These are phyloP conservation scores for Montipora efflorescens DNA, from an alignment of 64 coral and sea anemone species.

Conservation along the genomic window DNA sequence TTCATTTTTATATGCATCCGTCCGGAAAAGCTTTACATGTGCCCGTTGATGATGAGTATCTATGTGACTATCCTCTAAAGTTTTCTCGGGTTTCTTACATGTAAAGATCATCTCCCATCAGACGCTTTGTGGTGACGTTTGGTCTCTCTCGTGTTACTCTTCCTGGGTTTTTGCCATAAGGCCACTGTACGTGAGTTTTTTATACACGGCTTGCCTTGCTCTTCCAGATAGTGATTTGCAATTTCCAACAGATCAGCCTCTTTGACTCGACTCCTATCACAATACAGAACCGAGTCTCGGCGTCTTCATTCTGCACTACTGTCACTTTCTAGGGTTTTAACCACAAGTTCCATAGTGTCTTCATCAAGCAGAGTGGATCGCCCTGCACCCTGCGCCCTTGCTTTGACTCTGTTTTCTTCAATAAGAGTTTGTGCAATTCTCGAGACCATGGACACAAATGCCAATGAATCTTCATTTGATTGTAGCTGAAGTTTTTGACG, in stretches of 20 bases:
- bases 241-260: slow-evolving; percentile 29
- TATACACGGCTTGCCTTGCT: slow-evolving; percentile 40
- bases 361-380: background rate
- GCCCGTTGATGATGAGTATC: too few relatives aligned
- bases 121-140: slow-evolving; percentile 6
- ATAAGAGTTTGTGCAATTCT: slow-evolving; percentile 26
- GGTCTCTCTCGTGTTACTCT: slow-evolving; percentile 47
- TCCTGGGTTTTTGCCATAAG: slow-evolving; percentile 57
- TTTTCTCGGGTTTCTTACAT: slow-evolving; percentile 48
- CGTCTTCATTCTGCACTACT: too few relatives aligned
- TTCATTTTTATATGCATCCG: too few relatives aligned
- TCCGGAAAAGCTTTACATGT: too few relatives aligned
- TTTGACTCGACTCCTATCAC: slow-evolving; percentile 33
- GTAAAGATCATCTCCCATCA: slow-evolving; percentile 39
- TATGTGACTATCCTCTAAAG: too few relatives aligned
- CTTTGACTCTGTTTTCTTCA: slow-evolving; percentile 20
- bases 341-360: slow-evolving; percentile 30
- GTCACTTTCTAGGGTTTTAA: slow-evolving; percentile 29
- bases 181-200: slow-evolving; percentile 45
- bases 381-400: slow-evolving; percentile 14
- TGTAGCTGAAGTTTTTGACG: slow-evolving; percentile 4
- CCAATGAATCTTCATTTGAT: slow-evolving; percentile 4
- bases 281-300: slow-evolving; percentile 25
- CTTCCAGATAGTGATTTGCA: slow-evolving; percentile 54
- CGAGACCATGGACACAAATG: slow-evolving; percentile 13